Conservation (phyloP, 2,113 vertebrate species). For the Oryctolagus cuniculus region DNA sequence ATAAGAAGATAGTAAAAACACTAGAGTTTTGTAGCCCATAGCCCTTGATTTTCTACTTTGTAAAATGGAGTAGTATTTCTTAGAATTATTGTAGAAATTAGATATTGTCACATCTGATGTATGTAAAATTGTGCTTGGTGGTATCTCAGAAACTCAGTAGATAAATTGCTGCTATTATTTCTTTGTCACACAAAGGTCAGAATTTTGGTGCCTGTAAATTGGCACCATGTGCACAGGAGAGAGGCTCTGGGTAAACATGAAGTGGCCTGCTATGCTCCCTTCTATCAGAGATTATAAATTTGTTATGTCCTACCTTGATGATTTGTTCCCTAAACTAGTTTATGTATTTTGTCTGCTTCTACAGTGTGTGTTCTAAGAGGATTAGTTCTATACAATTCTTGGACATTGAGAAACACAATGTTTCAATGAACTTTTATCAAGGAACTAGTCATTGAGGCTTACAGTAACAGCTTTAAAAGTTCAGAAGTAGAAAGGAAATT, state of each 20-base stretch:
- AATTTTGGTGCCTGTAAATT: neutral
- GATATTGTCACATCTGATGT: neutral
- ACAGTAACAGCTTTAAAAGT: slow-evolving; percentile 20
- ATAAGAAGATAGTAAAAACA: slow-evolving; percentile 2
- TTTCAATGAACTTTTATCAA: slow-evolving; percentile 18
- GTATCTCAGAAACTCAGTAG: neutral
- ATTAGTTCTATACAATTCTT: neutral
- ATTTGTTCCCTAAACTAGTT: neutral
- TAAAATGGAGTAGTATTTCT: neutral
- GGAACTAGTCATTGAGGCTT: neutral
- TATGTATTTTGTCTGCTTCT: slow-evolving; percentile 43
- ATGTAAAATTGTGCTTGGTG: neutral
- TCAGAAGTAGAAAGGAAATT: neutral
- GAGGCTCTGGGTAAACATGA: neutral
- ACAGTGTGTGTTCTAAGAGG: neutral
- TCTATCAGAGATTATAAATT: neutral
- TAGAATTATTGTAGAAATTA: slow-evolving; percentile 29
- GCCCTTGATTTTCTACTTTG: slow-evolving; percentile 17
- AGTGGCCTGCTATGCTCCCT: neutral
- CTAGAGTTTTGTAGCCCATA: neutral
- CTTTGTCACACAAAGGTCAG: slow-evolving; percentile 21
- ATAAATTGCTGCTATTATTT: neutral
- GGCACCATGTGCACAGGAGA: neutral
- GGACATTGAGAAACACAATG: neutral
- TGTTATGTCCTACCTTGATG: neutral